A percentile compares a stretch with the other conserved stretches of the same genome.
Evolutionary conservation across 2,797 vertebrate genomes (phyloP).

Genomic region (Lepus townsendii): DNA sequence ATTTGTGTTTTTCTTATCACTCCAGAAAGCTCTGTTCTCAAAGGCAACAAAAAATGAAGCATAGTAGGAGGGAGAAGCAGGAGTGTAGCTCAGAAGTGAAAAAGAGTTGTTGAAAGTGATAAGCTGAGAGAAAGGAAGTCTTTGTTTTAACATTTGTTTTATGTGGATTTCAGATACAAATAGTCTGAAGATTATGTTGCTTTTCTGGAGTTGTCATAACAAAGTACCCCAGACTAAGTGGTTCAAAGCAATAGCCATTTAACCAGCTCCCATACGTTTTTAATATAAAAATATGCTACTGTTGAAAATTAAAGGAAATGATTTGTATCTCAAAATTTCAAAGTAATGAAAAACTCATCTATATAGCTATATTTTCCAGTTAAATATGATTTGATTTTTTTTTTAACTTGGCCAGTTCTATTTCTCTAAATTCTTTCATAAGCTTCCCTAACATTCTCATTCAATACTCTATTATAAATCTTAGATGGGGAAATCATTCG

Average conservation of each 20-base stretch:
- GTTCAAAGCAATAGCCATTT: neutral
- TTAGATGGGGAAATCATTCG: neutral
- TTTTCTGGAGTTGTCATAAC: neutral
- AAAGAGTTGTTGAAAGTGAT: neutral
- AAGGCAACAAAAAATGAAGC: neutral
- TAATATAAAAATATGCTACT: too few relatives aligned
- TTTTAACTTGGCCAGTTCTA: too few relatives aligned
- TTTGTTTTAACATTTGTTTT: neutral
- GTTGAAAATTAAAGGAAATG: too few relatives aligned
- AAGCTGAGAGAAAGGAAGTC: neutral
- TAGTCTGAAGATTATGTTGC: neutral
- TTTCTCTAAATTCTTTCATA: too few relatives aligned
- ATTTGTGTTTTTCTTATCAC: neutral
- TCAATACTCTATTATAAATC: neutral
- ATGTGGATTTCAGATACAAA: slow-evolving; percentile 10
- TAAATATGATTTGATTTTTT: too few relatives aligned
- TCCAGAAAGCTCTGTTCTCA: neutral
- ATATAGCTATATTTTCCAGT: neutral
- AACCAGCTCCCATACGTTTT: too few relatives aligned
- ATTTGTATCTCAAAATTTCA: too few relatives aligned
- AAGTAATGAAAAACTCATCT: too few relatives aligned
- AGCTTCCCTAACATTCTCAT: too few relatives aligned
- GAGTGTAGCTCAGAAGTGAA: neutral
- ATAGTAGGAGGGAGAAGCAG: neutral
- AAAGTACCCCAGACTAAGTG: neutral